Evolutionary conservation across 2,113 vertebrate species (phyloP).

Genomic region (Carettochelys insculpta): DNA sequence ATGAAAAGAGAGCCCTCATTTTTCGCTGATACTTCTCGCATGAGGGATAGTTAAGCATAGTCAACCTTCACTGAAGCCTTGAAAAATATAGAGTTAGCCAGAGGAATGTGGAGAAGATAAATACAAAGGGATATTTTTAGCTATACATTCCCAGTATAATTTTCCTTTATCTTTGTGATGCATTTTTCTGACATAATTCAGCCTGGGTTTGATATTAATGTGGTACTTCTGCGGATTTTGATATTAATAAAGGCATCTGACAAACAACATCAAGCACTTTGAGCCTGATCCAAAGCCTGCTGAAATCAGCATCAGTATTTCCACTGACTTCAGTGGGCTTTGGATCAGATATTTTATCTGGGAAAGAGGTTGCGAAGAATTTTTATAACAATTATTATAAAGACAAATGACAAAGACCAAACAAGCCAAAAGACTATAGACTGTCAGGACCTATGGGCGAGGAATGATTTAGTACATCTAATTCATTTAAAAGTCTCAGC

Average conservation of each 20-base stretch:
- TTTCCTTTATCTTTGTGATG: neutral
- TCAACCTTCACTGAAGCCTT: neutral
- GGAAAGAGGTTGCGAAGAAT: neutral
- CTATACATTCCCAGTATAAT: neutral
- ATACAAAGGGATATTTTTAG: neutral
- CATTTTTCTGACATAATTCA: neutral
- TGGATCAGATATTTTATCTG: neutral
- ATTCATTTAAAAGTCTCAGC: neutral
- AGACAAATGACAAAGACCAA: neutral
- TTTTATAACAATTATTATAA: neutral
- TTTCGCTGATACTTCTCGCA: neutral
- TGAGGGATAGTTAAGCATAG: slow-evolving; percentile 8
- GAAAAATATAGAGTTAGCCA: neutral
- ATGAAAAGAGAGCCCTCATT: slow-evolving; percentile 16
- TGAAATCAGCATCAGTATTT: neutral
- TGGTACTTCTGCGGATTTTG: neutral
- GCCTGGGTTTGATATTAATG: neutral
- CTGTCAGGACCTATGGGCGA: neutral
- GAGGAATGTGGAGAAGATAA: neutral
- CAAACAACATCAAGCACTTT: neutral
- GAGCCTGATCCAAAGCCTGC: neutral
- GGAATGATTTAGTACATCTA: neutral
- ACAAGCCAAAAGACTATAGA: neutral
- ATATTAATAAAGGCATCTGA: neutral
- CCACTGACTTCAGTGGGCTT: neutral